Evolutionary conservation across 2,797 vertebrate genomes (phyloP).

Genomic region (Rhabdophis nuchalis): DNA sequence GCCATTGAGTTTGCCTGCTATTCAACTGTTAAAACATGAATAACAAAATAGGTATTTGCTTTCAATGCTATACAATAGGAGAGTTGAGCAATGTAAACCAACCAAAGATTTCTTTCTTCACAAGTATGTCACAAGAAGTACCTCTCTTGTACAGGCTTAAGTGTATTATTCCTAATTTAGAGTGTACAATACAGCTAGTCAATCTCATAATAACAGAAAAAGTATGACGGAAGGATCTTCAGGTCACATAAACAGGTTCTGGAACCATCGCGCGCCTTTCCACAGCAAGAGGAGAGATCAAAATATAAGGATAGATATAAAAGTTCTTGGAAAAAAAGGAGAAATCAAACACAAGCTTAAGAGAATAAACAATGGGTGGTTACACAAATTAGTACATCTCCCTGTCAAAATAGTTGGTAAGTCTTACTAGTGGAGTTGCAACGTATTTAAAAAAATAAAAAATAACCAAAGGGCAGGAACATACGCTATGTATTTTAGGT

Average conservation of each 20-base stretch:
- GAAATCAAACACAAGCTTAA: not conserved
- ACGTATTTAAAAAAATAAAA: not conserved
- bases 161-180: not conserved
- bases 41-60: not conserved
- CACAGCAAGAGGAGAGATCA: not conserved
- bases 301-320: not conserved
- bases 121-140: not conserved
- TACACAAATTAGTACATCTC: not conserved
- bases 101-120: not conserved
- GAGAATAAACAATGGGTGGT: not conserved
- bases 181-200: not conserved
- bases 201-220: not conserved
- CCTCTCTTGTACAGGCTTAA: not conserved
- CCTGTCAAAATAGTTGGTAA: not conserved
- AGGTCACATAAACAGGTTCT: not conserved
- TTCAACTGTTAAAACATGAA: not conserved
- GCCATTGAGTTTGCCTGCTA: not conserved
- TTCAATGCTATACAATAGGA: not conserved
- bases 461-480: not conserved
- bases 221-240: not conserved
- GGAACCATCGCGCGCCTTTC: not conserved
- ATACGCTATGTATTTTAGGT: not conserved
- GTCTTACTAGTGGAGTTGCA: not conserved
- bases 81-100: not conserved
- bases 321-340: not conserved